Percentiles rank a stretch among this genome's conserved stretches.
Conservation (phyloP, 1,140 invertebrate genomes). For the Copidosoma floridanum region DNA sequence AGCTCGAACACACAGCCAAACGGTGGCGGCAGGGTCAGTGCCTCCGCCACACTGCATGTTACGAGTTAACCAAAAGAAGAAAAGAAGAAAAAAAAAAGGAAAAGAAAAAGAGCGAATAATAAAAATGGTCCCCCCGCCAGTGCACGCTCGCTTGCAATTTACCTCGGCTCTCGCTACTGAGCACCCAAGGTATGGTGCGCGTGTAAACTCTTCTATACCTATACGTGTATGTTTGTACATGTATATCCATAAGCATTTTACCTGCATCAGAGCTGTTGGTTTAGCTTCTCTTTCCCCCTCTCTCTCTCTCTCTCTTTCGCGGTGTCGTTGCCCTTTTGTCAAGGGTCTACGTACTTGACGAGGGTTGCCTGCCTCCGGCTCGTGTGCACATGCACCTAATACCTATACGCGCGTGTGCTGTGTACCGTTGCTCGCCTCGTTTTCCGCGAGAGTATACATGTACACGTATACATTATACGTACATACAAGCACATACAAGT, state of each 20-base stretch:
- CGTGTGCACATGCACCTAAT: too few species aligned
- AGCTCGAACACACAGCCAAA: neutral
- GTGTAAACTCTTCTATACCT: too few species aligned
- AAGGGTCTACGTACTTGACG: constrained; percentile 25
- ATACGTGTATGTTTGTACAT: neutral
- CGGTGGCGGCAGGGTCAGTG: neutral
- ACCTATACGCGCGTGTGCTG: too few species aligned
- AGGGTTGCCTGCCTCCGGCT: constrained; percentile 4
- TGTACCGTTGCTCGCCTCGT: constrained; percentile 11
- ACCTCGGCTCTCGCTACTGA: too few species aligned
- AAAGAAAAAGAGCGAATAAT: neutral
- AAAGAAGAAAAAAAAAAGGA: too few species aligned
- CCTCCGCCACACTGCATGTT: neutral
- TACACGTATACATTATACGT: too few species aligned
- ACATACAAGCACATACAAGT: too few species aligned
- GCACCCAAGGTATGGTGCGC: too few species aligned
- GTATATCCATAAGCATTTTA: too few species aligned
- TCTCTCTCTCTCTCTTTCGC: neutral
- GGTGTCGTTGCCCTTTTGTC: constrained; percentile 26
- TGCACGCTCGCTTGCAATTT: too few species aligned
- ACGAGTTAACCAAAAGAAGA: neutral
- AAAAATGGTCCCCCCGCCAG: too few species aligned
- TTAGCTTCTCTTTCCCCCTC: neutral
- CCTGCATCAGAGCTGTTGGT: too few species aligned
- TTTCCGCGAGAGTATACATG: neutral